Conservation (phyloP, 2,797 vertebrate genomes). For the Eurystomus glaucurus region DNA sequence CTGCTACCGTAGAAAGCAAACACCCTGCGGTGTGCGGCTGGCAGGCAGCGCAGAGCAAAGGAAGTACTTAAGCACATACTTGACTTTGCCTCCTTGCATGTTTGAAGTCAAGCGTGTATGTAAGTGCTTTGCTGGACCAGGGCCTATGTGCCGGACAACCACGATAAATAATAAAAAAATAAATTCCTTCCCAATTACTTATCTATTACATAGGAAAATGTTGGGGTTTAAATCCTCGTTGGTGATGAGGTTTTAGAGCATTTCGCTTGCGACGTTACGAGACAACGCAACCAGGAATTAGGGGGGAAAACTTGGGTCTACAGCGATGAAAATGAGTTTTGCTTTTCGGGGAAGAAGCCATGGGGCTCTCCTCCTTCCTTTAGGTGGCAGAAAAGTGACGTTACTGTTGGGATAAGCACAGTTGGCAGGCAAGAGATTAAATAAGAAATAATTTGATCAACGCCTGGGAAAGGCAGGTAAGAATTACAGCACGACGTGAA, state of each 20-base stretch:
- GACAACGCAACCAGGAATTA: fast-evolving
- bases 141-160: neutral
- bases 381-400: constrained; percentile 61
- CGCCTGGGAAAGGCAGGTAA: neutral
- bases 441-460: neutral
- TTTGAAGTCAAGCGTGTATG: constrained; percentile 55
- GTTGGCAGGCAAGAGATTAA: neutral
- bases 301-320: neutral
- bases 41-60: constrained; percentile 14
- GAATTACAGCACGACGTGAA: neutral
- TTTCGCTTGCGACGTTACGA: neutral
- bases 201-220: neutral
- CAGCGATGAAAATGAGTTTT: neutral
- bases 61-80: constrained; percentile 63
- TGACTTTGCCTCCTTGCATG: constrained; percentile 31
- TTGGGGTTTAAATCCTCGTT: neutral
- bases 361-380: constrained; percentile 14
- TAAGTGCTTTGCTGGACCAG: constrained; percentile 61
- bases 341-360: neutral
- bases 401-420: neutral
- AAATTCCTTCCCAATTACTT: neutral
- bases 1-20: neutral
- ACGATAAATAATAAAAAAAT: neutral
- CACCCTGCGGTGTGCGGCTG: neutral
- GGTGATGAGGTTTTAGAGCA: neutral